Percentiles rank a stretch among this genome's conserved stretches.
Evolutionary conservation across 2,113 vertebrate genomes (phyloP).

Genomic region (Pituophis catenifer): DNA sequence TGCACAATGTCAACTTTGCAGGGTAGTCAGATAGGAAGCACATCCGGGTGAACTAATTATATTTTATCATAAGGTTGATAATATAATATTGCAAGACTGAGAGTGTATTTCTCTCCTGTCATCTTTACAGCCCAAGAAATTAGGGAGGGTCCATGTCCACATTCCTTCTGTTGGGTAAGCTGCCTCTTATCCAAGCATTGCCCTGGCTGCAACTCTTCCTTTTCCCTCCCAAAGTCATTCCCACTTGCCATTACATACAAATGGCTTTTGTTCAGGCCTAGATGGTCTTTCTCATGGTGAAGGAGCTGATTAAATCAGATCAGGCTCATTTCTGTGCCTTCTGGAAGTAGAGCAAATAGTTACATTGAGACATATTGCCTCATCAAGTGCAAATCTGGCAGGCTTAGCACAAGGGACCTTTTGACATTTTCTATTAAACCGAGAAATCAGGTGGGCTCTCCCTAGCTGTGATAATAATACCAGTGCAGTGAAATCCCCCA

Average conservation of each 20-base stretch:
- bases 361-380: background rate
- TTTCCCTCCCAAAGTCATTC: background rate
- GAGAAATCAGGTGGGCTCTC: background rate
- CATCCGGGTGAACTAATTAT: background rate
- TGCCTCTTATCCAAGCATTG: background rate
- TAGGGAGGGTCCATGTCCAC: background rate
- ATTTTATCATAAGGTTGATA: background rate
- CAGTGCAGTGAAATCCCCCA: background rate
- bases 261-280: background rate
- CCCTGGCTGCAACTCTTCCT: background rate
- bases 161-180: background rate
- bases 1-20: background rate
- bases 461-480: background rate
- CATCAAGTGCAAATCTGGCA: background rate
- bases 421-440: background rate
- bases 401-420: background rate
- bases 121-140: background rate
- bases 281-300: background rate
- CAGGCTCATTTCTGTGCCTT: background rate
- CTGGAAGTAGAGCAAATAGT: background rate
- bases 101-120: background rate
- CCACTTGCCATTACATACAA: background rate
- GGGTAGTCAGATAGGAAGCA: background rate
- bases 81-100: background rate
- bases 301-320: background rate